Percentiles rank a stretch among this genome's conserved stretches.
These are phyloP conservation scores for Equus przewalskii DNA, from an alignment of 2,113 vertebrate genomes.

Conservation along the genomic window DNA sequence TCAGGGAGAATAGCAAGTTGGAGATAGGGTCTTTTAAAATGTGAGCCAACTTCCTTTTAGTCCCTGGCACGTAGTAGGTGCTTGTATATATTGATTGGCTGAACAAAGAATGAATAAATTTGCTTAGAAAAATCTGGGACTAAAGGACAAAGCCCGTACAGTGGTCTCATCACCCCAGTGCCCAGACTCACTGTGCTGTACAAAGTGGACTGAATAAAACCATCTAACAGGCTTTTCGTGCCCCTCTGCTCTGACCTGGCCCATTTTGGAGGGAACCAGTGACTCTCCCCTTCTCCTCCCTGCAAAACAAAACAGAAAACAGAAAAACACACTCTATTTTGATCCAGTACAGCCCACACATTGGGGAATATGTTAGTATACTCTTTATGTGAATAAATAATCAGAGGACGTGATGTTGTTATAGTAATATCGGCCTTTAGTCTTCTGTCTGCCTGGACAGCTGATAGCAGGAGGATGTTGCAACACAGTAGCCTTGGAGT, in stretches of 20 bases:
- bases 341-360: background rate
- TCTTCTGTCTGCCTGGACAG: slow-evolving; percentile 63
- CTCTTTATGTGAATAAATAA: slow-evolving; percentile 72
- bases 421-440: slow-evolving; percentile 76
- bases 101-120: background rate
- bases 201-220: background rate
- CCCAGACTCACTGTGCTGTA: background rate
- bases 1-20: background rate
- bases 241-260: background rate
- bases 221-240: rapidly evolving
- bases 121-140: background rate
- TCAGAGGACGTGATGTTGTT: slow-evolving; percentile 78
- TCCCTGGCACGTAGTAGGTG: background rate
- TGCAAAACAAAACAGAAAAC: background rate
- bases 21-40: background rate
- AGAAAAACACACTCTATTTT: background rate
- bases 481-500: background rate
- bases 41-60: background rate
- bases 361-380: background rate
- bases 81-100: background rate
- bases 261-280: background rate
- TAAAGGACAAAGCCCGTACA: background rate
- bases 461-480: slow-evolving; percentile 68
- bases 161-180: background rate
- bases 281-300: background rate